Evolutionary conservation across 1,140 invertebrate species (phyloP), one percentile per base, ranked within the genome.

Genomic region (Drosophila lini): DNA sequence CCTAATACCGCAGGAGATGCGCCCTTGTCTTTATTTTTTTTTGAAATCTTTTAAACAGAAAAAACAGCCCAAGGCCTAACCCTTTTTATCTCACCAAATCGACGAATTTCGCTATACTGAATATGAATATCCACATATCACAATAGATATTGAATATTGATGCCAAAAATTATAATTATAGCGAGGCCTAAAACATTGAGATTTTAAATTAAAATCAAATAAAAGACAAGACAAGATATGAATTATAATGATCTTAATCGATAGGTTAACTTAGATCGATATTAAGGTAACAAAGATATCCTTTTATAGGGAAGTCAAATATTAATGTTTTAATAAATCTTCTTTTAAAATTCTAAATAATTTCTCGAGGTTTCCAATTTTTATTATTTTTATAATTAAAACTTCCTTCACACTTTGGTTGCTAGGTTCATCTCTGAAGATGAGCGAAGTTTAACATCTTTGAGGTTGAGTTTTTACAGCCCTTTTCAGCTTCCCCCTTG

Each of bases 1-100:
- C 69, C 69, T 71, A 71, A 71, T 58, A 44, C 52, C 52, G 5
- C 42, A 69, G 48, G 42, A 71, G 48, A 11, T 47, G 38, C 70
- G 59, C 52, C 50, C 48, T 58, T 76, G 74, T 48, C 5, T 32
- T 57, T 32, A 15, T 32, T 45, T 45, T 41, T 38, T 44, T 67
- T 10, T 53, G 42, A 38, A 19, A 41, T 42, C 32, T 32, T 22
- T 52, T 25, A 0, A 36, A 36, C 19, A 53, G 32, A 38, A 55
- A 22, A 19, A 10, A 60, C 10, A 19, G 28, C 63, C 31, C 79
- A 78, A 67, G 40, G 63, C n/a, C 28, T 31, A 62, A 62, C 55
- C 59, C 45, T 50, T 65, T 64, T 42, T 41, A 64, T 45, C 34
- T 34, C 34, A 41, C 19, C 5, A 50, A 40, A 50, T 34, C 55